phyloP scores from a whole-genome alignment of 35 echinoderm and acorn worm genomes.

The Heliocidaris erythrogramma region DNA sequence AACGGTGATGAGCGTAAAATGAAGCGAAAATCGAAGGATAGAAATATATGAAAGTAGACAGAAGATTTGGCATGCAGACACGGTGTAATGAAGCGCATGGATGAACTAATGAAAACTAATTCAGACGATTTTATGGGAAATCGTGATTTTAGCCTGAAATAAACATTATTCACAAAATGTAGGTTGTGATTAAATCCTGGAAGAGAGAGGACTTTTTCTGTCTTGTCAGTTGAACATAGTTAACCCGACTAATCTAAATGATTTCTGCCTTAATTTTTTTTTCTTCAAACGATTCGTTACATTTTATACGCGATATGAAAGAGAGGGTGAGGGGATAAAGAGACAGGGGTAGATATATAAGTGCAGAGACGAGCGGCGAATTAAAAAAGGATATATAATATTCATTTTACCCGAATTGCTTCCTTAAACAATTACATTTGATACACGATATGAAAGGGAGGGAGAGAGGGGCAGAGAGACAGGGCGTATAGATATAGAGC shows the following conservation, averaged over 20 bases:
- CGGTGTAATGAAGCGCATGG: neutral
- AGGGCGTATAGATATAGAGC: too few relatives aligned
- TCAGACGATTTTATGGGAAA: slow-evolving; percentile 12
- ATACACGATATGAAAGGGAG: too few relatives aligned
- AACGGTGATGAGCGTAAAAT: slow-evolving; percentile 9
- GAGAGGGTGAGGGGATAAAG: neutral
- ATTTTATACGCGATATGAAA: neutral
- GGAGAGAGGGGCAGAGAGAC: too few relatives aligned
- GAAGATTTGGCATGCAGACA: neutral
- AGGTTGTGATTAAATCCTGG: neutral
- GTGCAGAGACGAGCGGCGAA: neutral
- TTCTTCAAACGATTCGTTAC: neutral
- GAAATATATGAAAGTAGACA: neutral
- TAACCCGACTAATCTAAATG: neutral
- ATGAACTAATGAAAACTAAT: slow-evolving; percentile 19
- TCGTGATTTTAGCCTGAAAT: slow-evolving; percentile 2
- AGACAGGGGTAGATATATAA: neutral
- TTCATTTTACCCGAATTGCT: too few relatives aligned
- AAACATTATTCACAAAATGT: neutral
- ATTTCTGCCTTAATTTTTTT: neutral
- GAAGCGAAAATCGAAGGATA: slow-evolving; percentile 16
- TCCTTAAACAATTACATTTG: too few relatives aligned
- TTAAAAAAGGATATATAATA: too few relatives aligned
- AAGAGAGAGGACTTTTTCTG: neutral
- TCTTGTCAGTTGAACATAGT: neutral